Base-by-base conservation (phyloP, 2,797 vertebrate genomes). In the Sebastes oblongus region DNA sequence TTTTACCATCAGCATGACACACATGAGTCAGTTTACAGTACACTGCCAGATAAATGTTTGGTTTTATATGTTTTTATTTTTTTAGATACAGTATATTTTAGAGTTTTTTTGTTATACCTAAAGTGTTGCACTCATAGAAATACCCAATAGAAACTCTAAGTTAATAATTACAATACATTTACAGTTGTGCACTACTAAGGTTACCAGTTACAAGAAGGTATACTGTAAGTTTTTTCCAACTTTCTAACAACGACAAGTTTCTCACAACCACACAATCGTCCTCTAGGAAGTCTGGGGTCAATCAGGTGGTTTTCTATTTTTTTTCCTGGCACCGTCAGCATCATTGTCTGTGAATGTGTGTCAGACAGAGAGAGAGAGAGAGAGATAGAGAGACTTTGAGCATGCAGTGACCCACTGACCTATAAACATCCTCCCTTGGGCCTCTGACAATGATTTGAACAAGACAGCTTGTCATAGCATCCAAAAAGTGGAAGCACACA, bases 341-440 rank as follows among this genome's bases (percentile, higher is more conserved):
- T 80, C 61, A 71, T 82, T 87, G 81, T 86, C 72, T 73, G 30
- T 77, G 14, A 76, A 67, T 64, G 54, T 79, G 66, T 80, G 55
- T 85, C 66, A 76, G 59, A 29, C 24, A 75, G 24, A 76, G 34
- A 71, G 42, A 42, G 25, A 73, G 39, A 76, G 34, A 73, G 2
- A 42, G 39, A 42, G 39, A 64, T 11, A 36, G 32, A 83, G 42
- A 83, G 56, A 77, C 30, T 22, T 46, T 76, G 61, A 54, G 60
- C 25, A 52, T 82, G 66, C 7, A 55, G 18, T 85, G 84, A 84
- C 56, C 76, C 50, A 78, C 59, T 82, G 77, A 90, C 85, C 72
- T 22, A 82, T 58, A 83, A 66, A 87, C 58, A 68, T 88, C 52
- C 27, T 88, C 77, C 62, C 36, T 69, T 16, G 61, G 62, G 82